Base-by-base conservation (phyloP, 2,113 vertebrate genomes). In the Apteryx mantelli region DNA sequence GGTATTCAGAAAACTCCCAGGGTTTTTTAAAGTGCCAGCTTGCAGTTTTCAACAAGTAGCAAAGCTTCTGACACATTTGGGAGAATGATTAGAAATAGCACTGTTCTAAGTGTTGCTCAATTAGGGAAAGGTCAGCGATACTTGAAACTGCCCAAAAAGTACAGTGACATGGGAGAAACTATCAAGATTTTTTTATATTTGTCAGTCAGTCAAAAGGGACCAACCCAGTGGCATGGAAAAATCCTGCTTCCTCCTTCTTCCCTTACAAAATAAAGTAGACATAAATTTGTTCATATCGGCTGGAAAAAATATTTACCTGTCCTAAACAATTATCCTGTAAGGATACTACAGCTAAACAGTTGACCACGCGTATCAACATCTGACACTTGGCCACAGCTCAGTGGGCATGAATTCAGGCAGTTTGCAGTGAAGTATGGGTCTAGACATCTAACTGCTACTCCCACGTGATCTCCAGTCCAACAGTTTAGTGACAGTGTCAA, bases 251-350 rank as follows among this genome's bases (percentile, higher is more conserved):
- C 36, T 68, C 28, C 17, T 83, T 82, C 80, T 36, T 44, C 24
- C 32, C 11, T 83, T 61, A 89, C 82, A 90, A 84, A 96, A 61
- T 46, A 78, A 71, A 79, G 38, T 50, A 87, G 80, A 82, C 69
- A 82, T 76, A 76, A 73, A 89, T 96, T 96, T 96, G 86, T 84
- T 97, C 90, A 94, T 84, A 84, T 25, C 91, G 65, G 14, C 32
- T 76, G 28, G 48, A n/a, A 91, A 96, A 91, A 91, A 94, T 74
- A 93, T 86, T 92, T 96, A 87, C 86, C 71, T 96, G 95, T 95
- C 92, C 48, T 78, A 93, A 93, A 63, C 24, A 66, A 90, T 96
- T 95, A 38, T 86, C 68, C 55, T 77, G 42, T 56, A 84, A 89
- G 12, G 44, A 78, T 89, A 44, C 61, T 82, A 42, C 74, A 69